Evolutionary conservation across 2,113 vertebrate species (phyloP).

Genomic region (Mesocricetus auratus): DNA sequence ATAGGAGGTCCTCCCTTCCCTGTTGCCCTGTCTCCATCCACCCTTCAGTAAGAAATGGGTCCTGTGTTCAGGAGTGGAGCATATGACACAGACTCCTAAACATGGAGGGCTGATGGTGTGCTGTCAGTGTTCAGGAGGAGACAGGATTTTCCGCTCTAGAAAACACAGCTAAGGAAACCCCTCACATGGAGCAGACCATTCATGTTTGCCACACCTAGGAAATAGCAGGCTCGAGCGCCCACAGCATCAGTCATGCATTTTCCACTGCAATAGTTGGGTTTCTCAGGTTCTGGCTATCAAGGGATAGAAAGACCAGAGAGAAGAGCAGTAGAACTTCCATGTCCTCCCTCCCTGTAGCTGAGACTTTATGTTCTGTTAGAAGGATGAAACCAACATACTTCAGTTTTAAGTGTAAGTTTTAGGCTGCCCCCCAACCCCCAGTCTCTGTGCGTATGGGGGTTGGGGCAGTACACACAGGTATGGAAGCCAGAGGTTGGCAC

Average conservation of each 20-base stretch:
- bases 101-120: not conserved
- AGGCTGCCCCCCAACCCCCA: no score
- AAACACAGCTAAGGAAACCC: not conserved
- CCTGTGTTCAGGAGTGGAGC: not conserved
- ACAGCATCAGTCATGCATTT: not conserved
- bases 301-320: not conserved
- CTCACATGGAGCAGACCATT: not conserved
- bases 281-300: not conserved
- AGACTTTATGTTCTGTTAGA: not conserved
- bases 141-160: not conserved
- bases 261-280: not conserved
- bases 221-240: not conserved
- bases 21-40: not conserved
- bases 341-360: no score
- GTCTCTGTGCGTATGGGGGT: not conserved
- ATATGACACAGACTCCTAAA: not conserved
- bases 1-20: no score
- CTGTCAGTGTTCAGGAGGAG: not conserved
- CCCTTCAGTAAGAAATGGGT: not conserved
- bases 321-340: not conserved
- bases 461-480: not conserved
- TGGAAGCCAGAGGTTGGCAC: not conserved
- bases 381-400: not conserved
- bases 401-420: not conserved
- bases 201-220: not conserved